Conservation (phyloP, 2,888 invertebrate genomes). For the Drosophila affinis region DNA sequence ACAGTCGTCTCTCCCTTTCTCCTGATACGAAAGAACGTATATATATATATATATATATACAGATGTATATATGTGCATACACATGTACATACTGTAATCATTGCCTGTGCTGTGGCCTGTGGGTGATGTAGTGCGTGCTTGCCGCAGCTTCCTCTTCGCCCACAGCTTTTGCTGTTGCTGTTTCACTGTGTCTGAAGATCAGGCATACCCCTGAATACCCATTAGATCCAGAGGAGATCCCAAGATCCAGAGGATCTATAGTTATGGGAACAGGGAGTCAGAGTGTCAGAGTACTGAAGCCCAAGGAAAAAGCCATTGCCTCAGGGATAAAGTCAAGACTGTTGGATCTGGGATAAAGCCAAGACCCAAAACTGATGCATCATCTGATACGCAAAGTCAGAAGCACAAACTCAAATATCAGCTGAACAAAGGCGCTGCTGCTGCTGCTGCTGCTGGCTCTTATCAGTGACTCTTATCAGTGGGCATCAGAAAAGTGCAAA, state of each 20-base stretch:
- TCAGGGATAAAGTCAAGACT: too few species aligned
- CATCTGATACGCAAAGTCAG: too few species aligned
- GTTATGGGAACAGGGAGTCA: too few species aligned
- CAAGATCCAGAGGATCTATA: too few species aligned
- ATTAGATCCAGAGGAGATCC: too few species aligned
- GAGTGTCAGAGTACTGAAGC: too few species aligned
- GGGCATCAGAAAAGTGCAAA: constrained; percentile 22
- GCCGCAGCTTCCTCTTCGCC: neutral
- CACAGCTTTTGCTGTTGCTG: neutral
- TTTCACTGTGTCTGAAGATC: neutral
- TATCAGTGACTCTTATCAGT: constrained; percentile 40
- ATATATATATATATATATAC: neutral
- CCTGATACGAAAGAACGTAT: neutral
- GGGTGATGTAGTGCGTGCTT: constrained; percentile 14
- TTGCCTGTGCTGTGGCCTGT: constrained; percentile 14
- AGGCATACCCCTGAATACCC: too few species aligned
- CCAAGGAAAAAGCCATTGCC: too few species aligned
- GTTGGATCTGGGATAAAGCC: too few species aligned
- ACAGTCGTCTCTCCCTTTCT: constrained; percentile 1
- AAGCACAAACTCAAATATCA: neutral
- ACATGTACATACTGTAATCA: neutral
- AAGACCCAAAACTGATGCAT: too few species aligned
- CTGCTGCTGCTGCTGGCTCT: neutral
- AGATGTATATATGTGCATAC: neutral
- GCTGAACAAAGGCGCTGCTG: neutral